Percentiles rank a stretch among this genome's conserved stretches.
These are phyloP conservation scores for Rhinoraja longicauda DNA, from an alignment of 2,797 vertebrate species.

Conservation along the genomic window DNA sequence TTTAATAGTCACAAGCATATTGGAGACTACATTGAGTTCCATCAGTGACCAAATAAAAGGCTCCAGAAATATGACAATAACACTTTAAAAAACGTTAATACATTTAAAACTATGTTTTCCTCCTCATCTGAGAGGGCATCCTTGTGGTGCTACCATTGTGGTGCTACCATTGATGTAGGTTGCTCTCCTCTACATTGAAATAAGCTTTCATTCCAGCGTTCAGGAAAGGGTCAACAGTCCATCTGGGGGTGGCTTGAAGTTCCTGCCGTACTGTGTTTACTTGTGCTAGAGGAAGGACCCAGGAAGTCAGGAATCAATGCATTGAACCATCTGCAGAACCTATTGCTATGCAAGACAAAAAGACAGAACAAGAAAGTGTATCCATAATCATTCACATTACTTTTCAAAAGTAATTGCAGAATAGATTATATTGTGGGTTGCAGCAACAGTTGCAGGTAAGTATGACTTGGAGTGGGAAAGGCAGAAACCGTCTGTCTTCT, in stretches of 20 bases:
- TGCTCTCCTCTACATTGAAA: not conserved
- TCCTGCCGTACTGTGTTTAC: not conserved
- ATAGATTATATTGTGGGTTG: not conserved
- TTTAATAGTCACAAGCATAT: not conserved
- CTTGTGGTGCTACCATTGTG: not conserved
- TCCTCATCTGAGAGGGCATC: not conserved
- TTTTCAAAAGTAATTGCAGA: not conserved
- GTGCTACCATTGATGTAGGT: not conserved
- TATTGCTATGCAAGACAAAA: not conserved
- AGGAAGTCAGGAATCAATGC: not conserved
- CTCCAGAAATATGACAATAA: not conserved
- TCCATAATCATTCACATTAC: not conserved
- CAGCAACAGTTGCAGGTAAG: not conserved
- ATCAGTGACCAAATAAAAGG: not conserved
- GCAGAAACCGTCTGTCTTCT: not conserved
- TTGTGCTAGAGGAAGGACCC: not conserved
- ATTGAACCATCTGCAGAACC: not conserved
- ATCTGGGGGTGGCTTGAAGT: no score
- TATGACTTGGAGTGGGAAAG: not conserved
- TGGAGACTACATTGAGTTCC: not conserved
- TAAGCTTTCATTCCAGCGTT: not conserved
- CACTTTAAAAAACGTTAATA: not conserved
- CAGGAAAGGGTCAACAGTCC: not conserved
- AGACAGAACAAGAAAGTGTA: not conserved
- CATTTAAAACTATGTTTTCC: not conserved